Evolutionary conservation across 1,140 invertebrate genomes (phyloP), one percentile per base, ranked within the genome.

Genomic region (Drosophila triauraria): DNA sequence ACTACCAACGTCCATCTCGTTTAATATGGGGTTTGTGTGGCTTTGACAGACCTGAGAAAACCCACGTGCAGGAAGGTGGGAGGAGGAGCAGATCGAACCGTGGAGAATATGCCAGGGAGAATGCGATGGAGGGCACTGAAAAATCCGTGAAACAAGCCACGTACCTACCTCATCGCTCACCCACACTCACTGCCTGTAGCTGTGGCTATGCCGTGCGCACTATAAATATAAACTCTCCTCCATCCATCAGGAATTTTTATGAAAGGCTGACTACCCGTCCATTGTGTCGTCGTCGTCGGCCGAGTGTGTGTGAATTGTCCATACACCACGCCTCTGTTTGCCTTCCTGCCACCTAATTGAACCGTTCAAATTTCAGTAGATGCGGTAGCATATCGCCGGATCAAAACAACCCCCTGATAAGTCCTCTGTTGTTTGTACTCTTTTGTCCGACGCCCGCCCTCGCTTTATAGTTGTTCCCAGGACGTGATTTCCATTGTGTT

Each of bases 301-400:
- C 8, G 13, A 9, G 13, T 35, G 50, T 35, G 42, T 51, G 71
- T 50, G 58, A 69, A 32, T 44, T 53, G 63, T 46, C 23, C 27
- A 23, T 64, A 35, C 53, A 46, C 51, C 32, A 38, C 53, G 53
- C 50, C 43, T 71, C 9, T 72, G 65, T 70, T 72, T 72, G 54
- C 69, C 25, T 27, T 63, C 56, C 74, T 76, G 74, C 74, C 72
- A 77, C 74, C 74, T 77, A 77, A 77, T 77, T 77, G 74, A 77
- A 77, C 62, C 72, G 72, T 77, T 77, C 72, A 77, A 76, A 77
- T 76, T 77, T 54, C 74, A 53, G 20, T 38, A 51, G 38, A 60
- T 54, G 50, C 30, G 40, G 30, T 23, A 48, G 23, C 48, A 56
- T 35, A 53, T 38, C 51, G 51, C 9, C 15, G n/a, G 43, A 65